Evolutionary conservation across 2,888 invertebrate species (phyloP).

Genomic region (Diloba caeruleocephala): DNA sequence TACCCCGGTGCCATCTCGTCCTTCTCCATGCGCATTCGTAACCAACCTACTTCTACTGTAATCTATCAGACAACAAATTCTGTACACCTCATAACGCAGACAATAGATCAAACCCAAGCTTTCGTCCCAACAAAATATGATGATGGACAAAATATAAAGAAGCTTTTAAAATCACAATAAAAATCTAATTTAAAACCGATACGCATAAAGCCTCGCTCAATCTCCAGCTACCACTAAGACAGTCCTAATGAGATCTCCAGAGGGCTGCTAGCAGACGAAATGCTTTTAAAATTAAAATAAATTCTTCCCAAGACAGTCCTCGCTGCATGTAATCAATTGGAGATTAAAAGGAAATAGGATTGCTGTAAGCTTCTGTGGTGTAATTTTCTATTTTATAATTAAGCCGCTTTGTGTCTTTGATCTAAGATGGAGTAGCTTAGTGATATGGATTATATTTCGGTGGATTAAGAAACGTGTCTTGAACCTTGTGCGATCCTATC

Average conservation of each 20-base stretch:
- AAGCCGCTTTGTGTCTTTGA: conserved; percentile 56
- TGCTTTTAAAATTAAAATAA: conserved; percentile 78
- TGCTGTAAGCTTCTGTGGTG: conserved; percentile 54
- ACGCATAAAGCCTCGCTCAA: conserved; percentile 41
- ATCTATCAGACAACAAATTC: too few relatives aligned
- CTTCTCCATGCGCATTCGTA: too few relatives aligned
- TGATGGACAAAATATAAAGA: conserved; percentile 15
- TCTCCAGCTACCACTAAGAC: conserved; percentile 46
- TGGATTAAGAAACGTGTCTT: too few relatives aligned
- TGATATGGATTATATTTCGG: conserved; percentile 33
- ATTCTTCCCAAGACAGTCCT: conserved; percentile 61
- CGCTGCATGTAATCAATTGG: conserved; percentile 72
- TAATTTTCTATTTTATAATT: conserved; percentile 62
- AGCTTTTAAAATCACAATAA: conserved; percentile 46
- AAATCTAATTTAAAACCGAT: conserved; percentile 50
- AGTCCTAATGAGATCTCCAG: conserved; percentile 76
- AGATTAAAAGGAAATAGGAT: conserved; percentile 77
- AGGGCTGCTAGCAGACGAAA: conserved; percentile 68
- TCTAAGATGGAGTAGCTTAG: conserved; percentile 20
- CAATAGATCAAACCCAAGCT: not conserved
- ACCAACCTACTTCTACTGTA: too few relatives aligned
- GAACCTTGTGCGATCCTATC: not conserved
- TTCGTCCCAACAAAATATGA: conserved; percentile 1
- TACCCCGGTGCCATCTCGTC: too few relatives aligned
- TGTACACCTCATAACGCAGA: too few relatives aligned